Evolutionary conservation across 2,797 vertebrate genomes (phyloP), one percentile per base, ranked within the genome.

Genomic region (Mionectes olivaceus): DNA sequence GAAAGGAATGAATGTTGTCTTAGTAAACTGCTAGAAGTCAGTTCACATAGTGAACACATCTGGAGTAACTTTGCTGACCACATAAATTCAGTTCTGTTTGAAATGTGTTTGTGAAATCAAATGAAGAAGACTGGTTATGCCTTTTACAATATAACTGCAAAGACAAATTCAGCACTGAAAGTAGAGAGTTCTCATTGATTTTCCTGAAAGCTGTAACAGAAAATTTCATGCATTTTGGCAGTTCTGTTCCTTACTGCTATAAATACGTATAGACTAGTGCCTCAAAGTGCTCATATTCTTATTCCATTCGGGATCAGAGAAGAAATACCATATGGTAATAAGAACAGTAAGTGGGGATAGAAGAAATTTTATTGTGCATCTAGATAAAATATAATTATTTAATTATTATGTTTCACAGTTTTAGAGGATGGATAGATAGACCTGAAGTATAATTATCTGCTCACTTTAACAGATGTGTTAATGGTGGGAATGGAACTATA

Each of bases 351-450:
- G 24, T 30, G 35, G 12, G 16, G n/a, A 81, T 76, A 12, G 43
- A 93, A 85, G 53, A 78, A 86, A 87, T 82, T 63, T 69, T 53
- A 67, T 41, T 49, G 18, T 53, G 47, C 52, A 74, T 56, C 76
- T 86, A 74, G 52, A 78, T 44, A 92, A 89, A 95, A 88, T 83
- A 57, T n/a, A 95, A 93, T 80, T 87, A 83, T 93, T 87, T 89
- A 71, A 85, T 86, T 1, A 78, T 87, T 77, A 79, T 39, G 37
- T 37, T 37, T 59, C 1, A 1, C 19, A 33, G 33, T 75, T 83
- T 91, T 77, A 68, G 44, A 81, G 50, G 59, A 76, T 53, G 64
- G 65, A 55, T 68, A 56, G 52, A 74, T 24, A 83, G 78, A 64
- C 61, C 39, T 70, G 44, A 87, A 78, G 28, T 85, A 35, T 64